Evolutionary conservation across 2,888 invertebrate species (phyloP).

Genomic region (Drosophila formosana): DNA sequence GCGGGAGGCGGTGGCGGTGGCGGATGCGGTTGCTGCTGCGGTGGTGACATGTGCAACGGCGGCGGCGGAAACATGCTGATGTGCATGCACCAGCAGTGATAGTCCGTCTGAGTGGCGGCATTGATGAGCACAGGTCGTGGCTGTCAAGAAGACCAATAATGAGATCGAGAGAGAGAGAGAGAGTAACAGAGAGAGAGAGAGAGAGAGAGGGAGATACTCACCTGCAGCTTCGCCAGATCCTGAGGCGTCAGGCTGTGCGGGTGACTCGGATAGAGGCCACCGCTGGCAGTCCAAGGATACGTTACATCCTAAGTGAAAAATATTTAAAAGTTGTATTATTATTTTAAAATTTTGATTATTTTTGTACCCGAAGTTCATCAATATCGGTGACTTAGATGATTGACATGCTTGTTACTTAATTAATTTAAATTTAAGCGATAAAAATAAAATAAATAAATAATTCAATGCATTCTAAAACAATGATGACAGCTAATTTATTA

Average conservation of each 20-base stretch:
- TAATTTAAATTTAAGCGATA: too few relatives aligned
- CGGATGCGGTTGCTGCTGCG: background rate
- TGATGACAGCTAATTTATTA: too few relatives aligned
- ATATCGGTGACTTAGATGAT: too few relatives aligned
- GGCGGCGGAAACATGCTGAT: conserved; percentile 39
- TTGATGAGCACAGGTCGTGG: background rate
- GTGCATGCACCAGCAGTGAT: conserved; percentile 54
- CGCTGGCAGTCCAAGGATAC: conserved; percentile 26
- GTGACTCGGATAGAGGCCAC: conserved; percentile 18
- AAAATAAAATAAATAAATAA: too few relatives aligned
- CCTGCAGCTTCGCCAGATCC: conserved; percentile 34
- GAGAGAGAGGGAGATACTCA: background rate
- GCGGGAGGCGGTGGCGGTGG: background rate
- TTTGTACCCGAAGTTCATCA: too few relatives aligned
- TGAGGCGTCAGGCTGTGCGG: conserved; percentile 52
- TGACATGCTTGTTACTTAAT: too few relatives aligned
- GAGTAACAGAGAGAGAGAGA: background rate
- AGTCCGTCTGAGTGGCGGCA: conserved; percentile 57
- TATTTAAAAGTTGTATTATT: too few relatives aligned
- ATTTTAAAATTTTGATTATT: too few relatives aligned
- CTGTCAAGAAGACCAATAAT: conserved; percentile 11
- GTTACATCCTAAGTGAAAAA: conserved; percentile 25
- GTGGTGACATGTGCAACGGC: background rate
- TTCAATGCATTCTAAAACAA: too few relatives aligned
- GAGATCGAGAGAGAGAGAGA: background rate